These are phyloP conservation scores for Misgurnus anguillicaudatus DNA, from an alignment of 2,113 vertebrate species.

Conservation along the genomic window DNA sequence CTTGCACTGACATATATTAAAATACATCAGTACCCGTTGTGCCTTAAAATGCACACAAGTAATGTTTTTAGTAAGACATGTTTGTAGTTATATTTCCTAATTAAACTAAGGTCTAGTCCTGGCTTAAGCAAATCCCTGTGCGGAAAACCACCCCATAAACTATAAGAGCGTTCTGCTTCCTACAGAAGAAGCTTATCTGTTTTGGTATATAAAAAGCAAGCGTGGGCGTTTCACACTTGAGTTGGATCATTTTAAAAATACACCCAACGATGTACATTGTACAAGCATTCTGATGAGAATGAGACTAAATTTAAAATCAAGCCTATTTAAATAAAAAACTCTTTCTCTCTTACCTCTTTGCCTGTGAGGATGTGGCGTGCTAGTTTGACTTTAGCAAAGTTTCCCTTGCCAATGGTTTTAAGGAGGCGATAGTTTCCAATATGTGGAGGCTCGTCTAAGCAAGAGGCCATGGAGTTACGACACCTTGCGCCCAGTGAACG, in stretches of 20 bases:
- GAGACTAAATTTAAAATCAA: background rate
- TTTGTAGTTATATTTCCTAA: too few relatives aligned
- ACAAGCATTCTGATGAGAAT: background rate
- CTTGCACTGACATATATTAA: too few relatives aligned
- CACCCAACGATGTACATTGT: background rate
- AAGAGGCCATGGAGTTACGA: constrained; percentile 90
- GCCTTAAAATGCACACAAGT: too few relatives aligned
- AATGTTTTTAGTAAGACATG: too few relatives aligned
- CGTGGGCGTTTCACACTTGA: constrained; percentile 21
- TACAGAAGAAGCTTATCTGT: constrained; percentile 2
- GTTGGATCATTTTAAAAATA: constrained; percentile 23
- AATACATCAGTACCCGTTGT: too few relatives aligned
- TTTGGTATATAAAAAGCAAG: constrained; percentile 22
- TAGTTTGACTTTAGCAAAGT: constrained; percentile 94
- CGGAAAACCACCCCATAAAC: too few relatives aligned
- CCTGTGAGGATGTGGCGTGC: constrained; percentile 89
- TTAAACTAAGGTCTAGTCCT: too few relatives aligned
- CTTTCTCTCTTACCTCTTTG: constrained; percentile 79
- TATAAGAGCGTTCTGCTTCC: background rate
- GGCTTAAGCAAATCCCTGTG: too few relatives aligned
- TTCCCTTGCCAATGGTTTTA: constrained; percentile 93
- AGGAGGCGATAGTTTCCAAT: constrained; percentile 93
- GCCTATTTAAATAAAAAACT: background rate
- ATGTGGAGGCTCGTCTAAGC: constrained; percentile 88
- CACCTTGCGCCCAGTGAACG: constrained; percentile 88